A percentile compares a stretch with the other conserved stretches of the same genome.
Conservation (phyloP, 2,797 vertebrate species). For the Intellagama lesueurii region DNA sequence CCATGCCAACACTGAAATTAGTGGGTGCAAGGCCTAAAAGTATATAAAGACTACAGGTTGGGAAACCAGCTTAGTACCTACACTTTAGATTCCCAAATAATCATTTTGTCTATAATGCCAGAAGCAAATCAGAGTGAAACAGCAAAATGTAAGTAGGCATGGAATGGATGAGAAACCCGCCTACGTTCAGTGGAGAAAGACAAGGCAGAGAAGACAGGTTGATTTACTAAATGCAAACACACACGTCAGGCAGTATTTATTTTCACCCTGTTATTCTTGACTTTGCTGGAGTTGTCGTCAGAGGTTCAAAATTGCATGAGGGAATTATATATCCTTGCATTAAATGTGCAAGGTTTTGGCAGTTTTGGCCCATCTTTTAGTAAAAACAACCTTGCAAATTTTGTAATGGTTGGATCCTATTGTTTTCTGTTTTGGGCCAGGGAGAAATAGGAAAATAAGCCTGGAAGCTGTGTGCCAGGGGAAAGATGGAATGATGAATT, state of each 20-base stretch:
- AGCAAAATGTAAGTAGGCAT: not conserved
- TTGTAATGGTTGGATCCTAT: not conserved
- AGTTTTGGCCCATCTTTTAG: not conserved
- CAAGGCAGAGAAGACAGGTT: conserved; percentile 18
- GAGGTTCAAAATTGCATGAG: not conserved
- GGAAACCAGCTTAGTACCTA: too few species aligned
- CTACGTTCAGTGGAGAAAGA: conserved; percentile 14
- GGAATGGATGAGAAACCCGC: conserved; percentile 4
- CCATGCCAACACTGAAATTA: not conserved
- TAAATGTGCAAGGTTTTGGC: not conserved
- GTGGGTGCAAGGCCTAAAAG: not conserved
- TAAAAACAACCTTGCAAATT: not conserved
- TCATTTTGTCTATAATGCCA: not conserved
- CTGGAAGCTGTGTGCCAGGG: not conserved
- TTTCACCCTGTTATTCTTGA: conserved; percentile 12
- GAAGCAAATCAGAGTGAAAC: not conserved
- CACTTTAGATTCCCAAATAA: not conserved
- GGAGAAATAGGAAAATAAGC: not conserved
- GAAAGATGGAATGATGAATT: not conserved
- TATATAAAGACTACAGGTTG: not conserved
- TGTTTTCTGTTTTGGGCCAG: not conserved
- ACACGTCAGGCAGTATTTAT: conserved; percentile 25
- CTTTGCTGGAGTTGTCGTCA: conserved; percentile 13
- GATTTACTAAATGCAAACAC: conserved; percentile 25
- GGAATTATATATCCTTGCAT: not conserved